A percentile compares a stretch with the other conserved stretches of the same genome.
Evolutionary conservation across 2,797 vertebrate genomes (phyloP).

Genomic region (Hapalemur alaotrensis): DNA sequence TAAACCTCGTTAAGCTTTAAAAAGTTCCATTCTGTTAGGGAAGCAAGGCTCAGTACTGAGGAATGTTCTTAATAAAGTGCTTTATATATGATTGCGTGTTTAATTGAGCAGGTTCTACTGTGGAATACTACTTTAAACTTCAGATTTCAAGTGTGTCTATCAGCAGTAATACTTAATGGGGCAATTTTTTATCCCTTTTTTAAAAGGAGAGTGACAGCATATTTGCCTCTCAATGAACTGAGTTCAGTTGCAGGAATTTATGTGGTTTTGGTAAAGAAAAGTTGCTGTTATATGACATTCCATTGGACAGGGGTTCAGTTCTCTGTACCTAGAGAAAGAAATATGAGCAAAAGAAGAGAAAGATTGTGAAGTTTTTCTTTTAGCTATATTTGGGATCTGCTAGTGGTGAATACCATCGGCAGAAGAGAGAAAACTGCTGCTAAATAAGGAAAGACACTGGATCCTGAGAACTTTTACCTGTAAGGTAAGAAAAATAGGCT

Average conservation of each 20-base stretch:
- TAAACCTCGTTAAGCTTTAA: not conserved
- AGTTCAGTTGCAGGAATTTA: not conserved
- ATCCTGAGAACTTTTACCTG: not conserved
- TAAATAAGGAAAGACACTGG: not conserved
- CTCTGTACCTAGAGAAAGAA: not conserved
- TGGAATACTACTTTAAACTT: not conserved
- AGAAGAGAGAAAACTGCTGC: not conserved
- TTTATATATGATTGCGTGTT: not conserved
- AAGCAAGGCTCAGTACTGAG: not conserved
- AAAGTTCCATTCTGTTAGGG: not conserved
- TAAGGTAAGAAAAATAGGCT: not conserved
- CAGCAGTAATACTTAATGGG: not conserved
- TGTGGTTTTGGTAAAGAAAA: not conserved
- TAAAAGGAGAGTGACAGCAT: not conserved
- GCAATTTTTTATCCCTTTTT: not conserved
- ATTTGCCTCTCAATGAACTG: not conserved
- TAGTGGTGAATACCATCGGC: not conserved
- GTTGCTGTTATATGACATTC: not conserved
- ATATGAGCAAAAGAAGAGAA: not conserved
- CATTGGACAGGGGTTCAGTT: not conserved
- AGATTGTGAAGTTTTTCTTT: not conserved
- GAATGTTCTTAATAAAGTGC: not conserved
- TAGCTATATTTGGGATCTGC: not conserved
- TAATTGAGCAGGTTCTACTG: not conserved
- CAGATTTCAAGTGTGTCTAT: not conserved